These are phyloP conservation scores for Thamnaconus septentrionalis DNA, from an alignment of 2,113 vertebrate genomes.

Conservation along the genomic window DNA sequence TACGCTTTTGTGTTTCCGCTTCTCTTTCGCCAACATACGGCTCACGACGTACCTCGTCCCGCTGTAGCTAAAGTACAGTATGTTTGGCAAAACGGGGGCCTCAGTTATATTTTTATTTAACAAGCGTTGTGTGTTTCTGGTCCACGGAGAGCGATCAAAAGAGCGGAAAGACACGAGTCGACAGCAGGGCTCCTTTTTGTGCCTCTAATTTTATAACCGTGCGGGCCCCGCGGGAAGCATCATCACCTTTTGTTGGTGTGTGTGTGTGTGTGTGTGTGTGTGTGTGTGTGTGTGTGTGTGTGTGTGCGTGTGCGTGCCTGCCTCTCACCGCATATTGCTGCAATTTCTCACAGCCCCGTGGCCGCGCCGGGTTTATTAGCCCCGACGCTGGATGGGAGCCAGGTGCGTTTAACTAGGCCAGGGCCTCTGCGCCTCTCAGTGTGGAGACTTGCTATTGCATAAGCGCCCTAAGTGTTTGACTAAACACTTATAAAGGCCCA, in stretches of 20 bases:
- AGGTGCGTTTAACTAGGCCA: constrained; percentile 40
- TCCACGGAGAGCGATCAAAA: constrained; percentile 31
- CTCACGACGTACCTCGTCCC: background rate
- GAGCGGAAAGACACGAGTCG: constrained; percentile 8
- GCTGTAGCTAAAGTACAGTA: constrained; percentile 9
- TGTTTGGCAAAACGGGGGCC: constrained; percentile 14
- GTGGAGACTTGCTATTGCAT: constrained; percentile 28
- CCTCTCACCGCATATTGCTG: constrained; percentile 30
- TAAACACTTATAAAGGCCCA: constrained; percentile 18
- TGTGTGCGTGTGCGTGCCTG: too few relatives aligned
- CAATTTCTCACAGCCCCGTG: constrained; percentile 17
- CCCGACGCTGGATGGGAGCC: constrained; percentile 22
- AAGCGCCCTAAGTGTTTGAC: constrained; percentile 19
- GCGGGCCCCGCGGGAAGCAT: constrained; percentile 24
- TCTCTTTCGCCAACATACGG: too few relatives aligned
- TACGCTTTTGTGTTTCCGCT: too few relatives aligned
- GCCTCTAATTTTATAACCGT: constrained; percentile 52
- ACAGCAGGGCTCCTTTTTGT: constrained; percentile 34
- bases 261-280: constrained; percentile 25
- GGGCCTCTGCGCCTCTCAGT: constrained; percentile 20
- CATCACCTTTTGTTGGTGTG: constrained; percentile 8
- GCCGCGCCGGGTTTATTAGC: constrained; percentile 33
- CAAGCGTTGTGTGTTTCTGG: background rate
- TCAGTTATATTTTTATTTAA: constrained; percentile 17
- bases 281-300: constrained; percentile 28